Evolutionary conservation across 2,113 vertebrate species (phyloP).

Genomic region (Callionymus lyra): DNA sequence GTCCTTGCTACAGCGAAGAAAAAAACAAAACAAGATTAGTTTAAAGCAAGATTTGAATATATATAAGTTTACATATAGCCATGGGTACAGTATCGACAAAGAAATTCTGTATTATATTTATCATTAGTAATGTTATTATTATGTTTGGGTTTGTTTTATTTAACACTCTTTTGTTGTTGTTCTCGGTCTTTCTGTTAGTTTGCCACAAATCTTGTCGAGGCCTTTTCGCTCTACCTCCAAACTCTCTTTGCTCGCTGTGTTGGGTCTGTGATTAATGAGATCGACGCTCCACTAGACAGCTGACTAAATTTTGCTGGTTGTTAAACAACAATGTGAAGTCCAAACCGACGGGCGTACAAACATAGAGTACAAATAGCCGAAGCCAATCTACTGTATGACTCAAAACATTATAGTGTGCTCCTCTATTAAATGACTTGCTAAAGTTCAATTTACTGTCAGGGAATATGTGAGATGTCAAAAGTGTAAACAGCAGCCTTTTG

Average conservation of each 20-base stretch:
- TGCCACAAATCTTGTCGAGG: no score
- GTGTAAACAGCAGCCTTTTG: no score
- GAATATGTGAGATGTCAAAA: constrained; percentile 11
- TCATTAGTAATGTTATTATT: no score
- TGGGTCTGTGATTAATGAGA: constrained; percentile 60
- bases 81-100: no score
- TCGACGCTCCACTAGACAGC: constrained; percentile 46
- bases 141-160: no score
- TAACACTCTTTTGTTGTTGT: no score
- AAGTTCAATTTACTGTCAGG: constrained; percentile 32
- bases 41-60: no score
- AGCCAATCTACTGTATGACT: constrained; percentile 20
- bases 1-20: constrained; percentile 70
- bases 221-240: not conserved
- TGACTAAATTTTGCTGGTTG: constrained; percentile 54
- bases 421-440: constrained; percentile 40
- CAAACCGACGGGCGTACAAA: constrained; percentile 3
- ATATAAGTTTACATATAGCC: no score
- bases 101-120: no score
- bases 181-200: no score
- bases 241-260: constrained; percentile 28
- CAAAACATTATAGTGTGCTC: constrained; percentile 20
- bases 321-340: constrained; percentile 53
- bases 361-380: constrained; percentile 19
- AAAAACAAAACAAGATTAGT: not conserved